Evolutionary conservation across 2,797 vertebrate species (phyloP), one percentile per base, ranked within the genome.

Genomic region (Anabas testudineus): DNA sequence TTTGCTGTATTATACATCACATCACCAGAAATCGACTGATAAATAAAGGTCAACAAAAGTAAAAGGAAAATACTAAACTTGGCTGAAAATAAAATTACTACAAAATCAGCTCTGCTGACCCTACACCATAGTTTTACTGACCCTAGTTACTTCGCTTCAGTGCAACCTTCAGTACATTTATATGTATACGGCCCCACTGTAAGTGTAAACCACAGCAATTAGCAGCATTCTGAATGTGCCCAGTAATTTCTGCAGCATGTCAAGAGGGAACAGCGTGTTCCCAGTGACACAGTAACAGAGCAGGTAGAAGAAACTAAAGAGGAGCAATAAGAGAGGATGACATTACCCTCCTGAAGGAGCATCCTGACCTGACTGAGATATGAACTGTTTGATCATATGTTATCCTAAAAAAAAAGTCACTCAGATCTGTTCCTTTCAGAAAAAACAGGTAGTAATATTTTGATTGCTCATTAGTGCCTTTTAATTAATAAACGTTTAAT

Each of bases 221-320:
- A 73, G 48, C 28, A 54, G 14, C 16, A 41, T 47, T 5, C 30
- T 63, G 16, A 61, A 8, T 15, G 47, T 32, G 12, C 16, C 9
- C 22, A 41, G 36, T 56, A 13, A 71, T 58, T 61, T 9, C 43
- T 32, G 2, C 5, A 3, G 4, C 14, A 13, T 28, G 36, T 16
- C 30, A 62, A 64, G 57, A 57, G 24, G 9, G 71, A 77, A 76
- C 57, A 22, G 32, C 19, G 30, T 42, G 43, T 63, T 59, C 32
- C 26, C 19, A 26, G 1, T 10, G 15, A 66, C 16, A 42, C 39
- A 39, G 12, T 22, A 53, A 74, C 8, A 54, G 61, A 79, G 30
- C 39, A 52, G 14, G 1, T 0, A 34, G 24, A 41, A 19, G 26
- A 52, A 48, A 52, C n/a, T 10, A 19, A 49, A 60, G 16, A 21